Evolutionary conservation across 2,797 vertebrate genomes (phyloP).

Genomic region (Tokudaia muenninki): DNA sequence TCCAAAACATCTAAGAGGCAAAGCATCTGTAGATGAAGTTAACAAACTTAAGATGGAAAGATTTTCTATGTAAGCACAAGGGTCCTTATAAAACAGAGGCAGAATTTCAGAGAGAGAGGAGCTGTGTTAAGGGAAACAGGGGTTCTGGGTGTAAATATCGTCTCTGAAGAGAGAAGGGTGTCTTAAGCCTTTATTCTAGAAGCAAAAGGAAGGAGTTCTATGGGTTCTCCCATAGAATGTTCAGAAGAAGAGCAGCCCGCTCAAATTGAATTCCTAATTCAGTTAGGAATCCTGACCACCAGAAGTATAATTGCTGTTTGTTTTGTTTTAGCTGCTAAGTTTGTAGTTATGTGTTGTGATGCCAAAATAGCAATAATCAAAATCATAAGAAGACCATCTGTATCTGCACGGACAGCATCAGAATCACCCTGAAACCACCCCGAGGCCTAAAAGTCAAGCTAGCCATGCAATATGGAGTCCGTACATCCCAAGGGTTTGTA

Average conservation of each 20-base stretch:
- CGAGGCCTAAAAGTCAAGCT: neutral
- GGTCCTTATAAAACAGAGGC: neutral
- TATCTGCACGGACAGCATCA: neutral
- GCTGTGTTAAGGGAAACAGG: neutral
- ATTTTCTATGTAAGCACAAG: neutral
- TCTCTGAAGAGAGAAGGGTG: neutral
- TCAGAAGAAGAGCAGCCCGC: neutral
- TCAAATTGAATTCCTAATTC: no score
- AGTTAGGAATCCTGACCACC: neutral
- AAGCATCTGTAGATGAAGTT: constrained; percentile 7
- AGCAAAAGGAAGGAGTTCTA: neutral
- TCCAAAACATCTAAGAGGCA: neutral
- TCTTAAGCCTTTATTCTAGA: neutral
- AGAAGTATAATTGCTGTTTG: neutral
- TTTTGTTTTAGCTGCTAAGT: neutral
- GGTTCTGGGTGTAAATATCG: neutral
- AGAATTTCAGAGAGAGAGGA: constrained; percentile 3
- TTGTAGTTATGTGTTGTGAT: neutral
- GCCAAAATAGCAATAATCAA: neutral
- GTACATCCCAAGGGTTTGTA: neutral
- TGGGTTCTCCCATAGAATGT: neutral
- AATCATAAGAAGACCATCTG: neutral
- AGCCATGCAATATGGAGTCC: neutral
- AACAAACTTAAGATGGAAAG: neutral
- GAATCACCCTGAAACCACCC: neutral